Base-by-base conservation (phyloP, 2,888 invertebrate species). In the Pandemis corylana region DNA sequence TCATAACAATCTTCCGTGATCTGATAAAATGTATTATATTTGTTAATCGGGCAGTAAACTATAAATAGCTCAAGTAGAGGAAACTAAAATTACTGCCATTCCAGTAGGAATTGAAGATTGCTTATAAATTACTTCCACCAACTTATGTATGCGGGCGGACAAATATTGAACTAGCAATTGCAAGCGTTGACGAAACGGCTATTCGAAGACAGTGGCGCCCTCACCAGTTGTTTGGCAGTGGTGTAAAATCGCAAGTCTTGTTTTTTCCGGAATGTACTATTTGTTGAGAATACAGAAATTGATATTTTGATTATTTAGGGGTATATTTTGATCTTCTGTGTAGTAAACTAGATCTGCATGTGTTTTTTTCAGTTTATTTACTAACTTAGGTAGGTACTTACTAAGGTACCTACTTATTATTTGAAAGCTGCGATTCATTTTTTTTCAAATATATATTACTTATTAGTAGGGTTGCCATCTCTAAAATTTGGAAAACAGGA, bases 71-170 rank as follows among this genome's bases (percentile, higher is more conserved):
- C 36, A 69, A 65, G 51, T 66, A 64, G 79, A 77, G 77, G 78
- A 79, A 77, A 78, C 80, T 74, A 76, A 79, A 78, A 81, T 76
- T 41, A 64, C 69, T 66, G 76, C 64, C 68, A 77, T 79, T 77
- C 76, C 71, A 76, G 74, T 28, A 49, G 42, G 69, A 74, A 70
- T 74, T 69, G 61, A 74, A 70, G 51, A 70, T 74, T 74, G 65
- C 65, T 20, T 51, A 42, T 62, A 69, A 64, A 64, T 46, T 15
- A 51, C 15, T 2, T 41, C 41, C 20, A 65, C 69, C 42, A 20
- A 42, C 10, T 66, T 66, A 68, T 51, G 9, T 28, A 7, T 69
- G 59, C 73, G 2, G 49, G 42, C 20, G 65, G 61, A 5, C 65
- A 42, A 61, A 69, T n/a, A 10, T 15, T 46, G 61, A 69, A 69